phyloP scores from a whole-genome alignment of 2,113 vertebrate species.

The Monopterus albus region DNA sequence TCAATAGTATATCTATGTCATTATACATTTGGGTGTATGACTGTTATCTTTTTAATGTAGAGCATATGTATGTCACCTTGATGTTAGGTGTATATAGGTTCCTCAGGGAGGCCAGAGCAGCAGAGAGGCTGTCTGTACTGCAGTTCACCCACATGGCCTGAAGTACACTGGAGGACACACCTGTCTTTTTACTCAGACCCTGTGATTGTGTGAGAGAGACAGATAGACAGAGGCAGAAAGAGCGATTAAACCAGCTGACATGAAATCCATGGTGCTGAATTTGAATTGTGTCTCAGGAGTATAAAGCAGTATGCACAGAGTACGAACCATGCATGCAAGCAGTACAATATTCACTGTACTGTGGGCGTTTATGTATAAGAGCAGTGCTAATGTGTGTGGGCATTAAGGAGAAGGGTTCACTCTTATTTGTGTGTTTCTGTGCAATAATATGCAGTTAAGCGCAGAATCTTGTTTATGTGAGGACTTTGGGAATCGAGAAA shows the following conservation, averaged over 20 bases:
- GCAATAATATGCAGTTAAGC: slow-evolving; percentile 7
- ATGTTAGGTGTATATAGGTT: slow-evolving; percentile 98
- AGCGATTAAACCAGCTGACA: slow-evolving; percentile 72
- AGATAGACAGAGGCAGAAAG: slow-evolving; percentile 1
- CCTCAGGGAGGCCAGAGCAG: slow-evolving; percentile 93
- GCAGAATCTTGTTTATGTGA: slow-evolving; percentile 2
- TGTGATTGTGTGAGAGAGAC: slow-evolving; percentile 60
- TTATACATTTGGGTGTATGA: not conserved
- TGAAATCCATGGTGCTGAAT: slow-evolving; percentile 71
- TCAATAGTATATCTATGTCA: not conserved
- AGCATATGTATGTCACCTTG: slow-evolving; percentile 84
- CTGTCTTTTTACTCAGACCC: slow-evolving; percentile 96
- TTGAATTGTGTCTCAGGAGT: slow-evolving; percentile 54
- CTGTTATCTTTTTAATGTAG: not conserved
- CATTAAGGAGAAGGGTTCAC: slow-evolving; percentile 17
- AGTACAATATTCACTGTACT: slow-evolving; percentile 22
- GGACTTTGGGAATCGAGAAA: not conserved
- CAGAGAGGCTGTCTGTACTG: slow-evolving; percentile 93
- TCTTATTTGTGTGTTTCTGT: slow-evolving; percentile 19
- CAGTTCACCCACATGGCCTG: slow-evolving; percentile 96
- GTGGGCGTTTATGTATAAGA: slow-evolving; percentile 47
- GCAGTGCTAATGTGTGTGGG: slow-evolving; percentile 47
- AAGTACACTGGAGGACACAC: slow-evolving; percentile 95
- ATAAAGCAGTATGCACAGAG: slow-evolving; percentile 26
- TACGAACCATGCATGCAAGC: slow-evolving; percentile 26